Percentiles rank a stretch among this genome's conserved stretches.
Conservation (phyloP, 2,888 invertebrate species). For the Gymnoscelis rufifasciata region DNA sequence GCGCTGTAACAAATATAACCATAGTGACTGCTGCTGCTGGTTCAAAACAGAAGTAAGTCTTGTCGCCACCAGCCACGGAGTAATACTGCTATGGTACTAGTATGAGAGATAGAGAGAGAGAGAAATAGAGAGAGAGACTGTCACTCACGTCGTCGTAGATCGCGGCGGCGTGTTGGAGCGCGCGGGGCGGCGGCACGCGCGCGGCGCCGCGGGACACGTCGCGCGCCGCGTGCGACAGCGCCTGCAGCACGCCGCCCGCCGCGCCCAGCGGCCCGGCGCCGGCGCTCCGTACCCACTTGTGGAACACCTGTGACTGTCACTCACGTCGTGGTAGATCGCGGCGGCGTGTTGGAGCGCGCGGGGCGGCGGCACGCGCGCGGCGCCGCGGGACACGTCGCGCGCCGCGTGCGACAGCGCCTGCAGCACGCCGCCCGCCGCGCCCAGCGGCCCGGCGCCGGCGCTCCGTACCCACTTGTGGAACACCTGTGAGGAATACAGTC, state of each 20-base stretch:
- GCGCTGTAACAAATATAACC: too few relatives aligned
- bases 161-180: constrained; percentile 30
- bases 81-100: too few relatives aligned
- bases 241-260: constrained; percentile 28
- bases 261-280: too few relatives aligned
- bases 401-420: constrained; percentile 29
- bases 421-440: constrained; percentile 30
- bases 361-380: constrained; percentile 30
- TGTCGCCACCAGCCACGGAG: too few relatives aligned
- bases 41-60: too few relatives aligned
- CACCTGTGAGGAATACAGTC: constrained; percentile 26
- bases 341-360: constrained; percentile 27
- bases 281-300: constrained; percentile 43
- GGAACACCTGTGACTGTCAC: not conserved
- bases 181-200: constrained; percentile 28
- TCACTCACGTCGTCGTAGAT: constrained; percentile 9
- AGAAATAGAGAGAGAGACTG: too few relatives aligned
- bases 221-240: constrained; percentile 30
- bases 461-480: constrained; percentile 50
- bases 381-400: constrained; percentile 25
- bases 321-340: constrained; percentile 20
- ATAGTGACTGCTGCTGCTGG: too few relatives aligned
- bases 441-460: constrained; percentile 29
- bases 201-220: constrained; percentile 27
- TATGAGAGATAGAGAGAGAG: too few relatives aligned